A percentile compares a stretch with the other conserved stretches of the same genome.
These are phyloP conservation scores for Oligia strigilis DNA, from an alignment of 2,888 invertebrate species.

Conservation along the genomic window DNA sequence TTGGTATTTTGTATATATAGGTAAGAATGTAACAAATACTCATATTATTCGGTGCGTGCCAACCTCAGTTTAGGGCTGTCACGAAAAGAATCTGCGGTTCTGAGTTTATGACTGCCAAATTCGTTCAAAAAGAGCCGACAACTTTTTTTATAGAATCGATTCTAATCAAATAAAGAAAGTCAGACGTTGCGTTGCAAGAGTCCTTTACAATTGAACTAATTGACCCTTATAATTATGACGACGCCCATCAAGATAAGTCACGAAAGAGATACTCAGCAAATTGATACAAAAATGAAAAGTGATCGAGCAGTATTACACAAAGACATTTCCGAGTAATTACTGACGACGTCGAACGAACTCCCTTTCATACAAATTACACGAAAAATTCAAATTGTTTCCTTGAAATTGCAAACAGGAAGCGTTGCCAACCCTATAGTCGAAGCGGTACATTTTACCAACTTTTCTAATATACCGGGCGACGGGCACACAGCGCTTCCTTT, in stretches of 20 bases:
- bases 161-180: neutral
- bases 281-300: constrained; percentile 25
- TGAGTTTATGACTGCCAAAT: neutral
- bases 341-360: constrained; percentile 18
- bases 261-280: constrained; percentile 26
- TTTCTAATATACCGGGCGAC: constrained; percentile 63
- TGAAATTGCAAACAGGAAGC: constrained; percentile 25
- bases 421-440: constrained; percentile 50
- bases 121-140: neutral
- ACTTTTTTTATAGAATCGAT: neutral
- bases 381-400: constrained; percentile 14
- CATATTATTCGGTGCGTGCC: constrained; percentile 45
- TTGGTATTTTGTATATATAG: constrained; percentile 51
- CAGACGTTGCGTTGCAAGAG: neutral
- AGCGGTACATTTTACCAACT: constrained; percentile 63
- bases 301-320: constrained; percentile 30
- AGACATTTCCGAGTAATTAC: constrained; percentile 41
- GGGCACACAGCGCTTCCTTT: constrained; percentile 49
- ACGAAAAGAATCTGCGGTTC: neutral
- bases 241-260: constrained; percentile 2
- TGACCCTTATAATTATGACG: constrained; percentile 19
- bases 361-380: constrained; percentile 15
- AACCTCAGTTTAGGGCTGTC: constrained; percentile 48
- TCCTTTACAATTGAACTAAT: constrained; percentile 27
- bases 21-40: constrained; percentile 54